phyloP scores from a whole-genome alignment of 1,140 invertebrate species.

The Vanessa tameamea region DNA sequence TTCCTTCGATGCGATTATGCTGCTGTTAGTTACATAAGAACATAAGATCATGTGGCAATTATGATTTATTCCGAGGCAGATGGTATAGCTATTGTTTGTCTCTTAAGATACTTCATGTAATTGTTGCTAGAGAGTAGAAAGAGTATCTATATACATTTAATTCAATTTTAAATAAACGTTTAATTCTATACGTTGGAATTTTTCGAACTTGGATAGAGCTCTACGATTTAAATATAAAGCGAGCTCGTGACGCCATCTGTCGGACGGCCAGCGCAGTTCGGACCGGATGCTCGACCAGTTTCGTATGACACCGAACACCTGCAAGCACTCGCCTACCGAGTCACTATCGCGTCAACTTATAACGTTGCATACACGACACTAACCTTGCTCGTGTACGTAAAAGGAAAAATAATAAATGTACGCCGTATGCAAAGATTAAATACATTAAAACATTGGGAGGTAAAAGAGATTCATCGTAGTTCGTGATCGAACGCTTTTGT shows the following conservation, averaged over 20 bases:
- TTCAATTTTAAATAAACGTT: not conserved
- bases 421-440: too few species aligned
- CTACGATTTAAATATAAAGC: constrained; percentile 39
- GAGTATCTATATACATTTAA: too few species aligned
- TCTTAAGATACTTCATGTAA: not conserved
- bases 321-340: constrained; percentile 52
- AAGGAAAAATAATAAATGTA: constrained; percentile 17
- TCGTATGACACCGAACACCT: constrained; percentile 72
- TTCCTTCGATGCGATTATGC: constrained; percentile 68
- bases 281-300: constrained; percentile 77
- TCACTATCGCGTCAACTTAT: constrained; percentile 27
- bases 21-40: constrained; percentile 74
- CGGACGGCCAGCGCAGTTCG: constrained; percentile 44
- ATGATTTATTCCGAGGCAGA: not conserved
- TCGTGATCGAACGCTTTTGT: constrained; percentile 31
- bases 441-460: not conserved
- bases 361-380: constrained; percentile 25
- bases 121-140: too few species aligned
- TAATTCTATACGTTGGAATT: constrained; percentile 19
- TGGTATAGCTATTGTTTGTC: not conserved
- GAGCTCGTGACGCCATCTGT: constrained; percentile 68
- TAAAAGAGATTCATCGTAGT: not conserved
- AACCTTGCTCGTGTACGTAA: constrained; percentile 25
- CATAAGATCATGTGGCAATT: constrained; percentile 3
- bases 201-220: constrained; percentile 22